Conservation (phyloP, 2,797 vertebrate genomes). For the Ptychobarbus kaznakovi region DNA sequence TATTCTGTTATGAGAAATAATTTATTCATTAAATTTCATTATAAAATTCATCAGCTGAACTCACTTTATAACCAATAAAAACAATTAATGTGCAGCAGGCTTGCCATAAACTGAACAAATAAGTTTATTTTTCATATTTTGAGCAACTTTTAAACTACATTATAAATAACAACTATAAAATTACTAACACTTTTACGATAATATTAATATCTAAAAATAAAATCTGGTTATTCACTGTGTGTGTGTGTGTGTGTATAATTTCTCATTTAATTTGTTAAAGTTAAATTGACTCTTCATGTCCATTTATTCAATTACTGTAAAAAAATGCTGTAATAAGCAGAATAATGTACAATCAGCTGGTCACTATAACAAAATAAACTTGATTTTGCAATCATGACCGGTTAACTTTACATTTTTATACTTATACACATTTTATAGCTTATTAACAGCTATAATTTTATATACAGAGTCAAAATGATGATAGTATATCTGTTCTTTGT, state of each 20-base stretch:
- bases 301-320: slow-evolving; percentile 14
- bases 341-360: not conserved
- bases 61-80: not conserved
- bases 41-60: not conserved
- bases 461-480: not conserved
- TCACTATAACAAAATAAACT: not conserved
- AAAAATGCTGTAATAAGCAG: not conserved
- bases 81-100: too few species aligned
- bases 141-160: too few species aligned
- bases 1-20: not conserved
- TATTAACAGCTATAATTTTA: not conserved
- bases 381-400: not conserved
- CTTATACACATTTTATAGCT: too few species aligned
- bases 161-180: too few species aligned
- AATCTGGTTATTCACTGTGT: too few species aligned
- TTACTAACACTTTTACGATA: too few species aligned
- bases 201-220: too few species aligned
- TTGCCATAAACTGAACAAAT: too few species aligned
- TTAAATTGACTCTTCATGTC: not conserved
- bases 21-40: not conserved
- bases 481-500: not conserved
- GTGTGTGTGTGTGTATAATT: too few species aligned
- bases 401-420: not conserved
- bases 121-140: too few species aligned
- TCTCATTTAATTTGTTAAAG: not conserved